Base-by-base conservation (phyloP, 2,888 invertebrate species). In the Epirrhoe alternata region DNA sequence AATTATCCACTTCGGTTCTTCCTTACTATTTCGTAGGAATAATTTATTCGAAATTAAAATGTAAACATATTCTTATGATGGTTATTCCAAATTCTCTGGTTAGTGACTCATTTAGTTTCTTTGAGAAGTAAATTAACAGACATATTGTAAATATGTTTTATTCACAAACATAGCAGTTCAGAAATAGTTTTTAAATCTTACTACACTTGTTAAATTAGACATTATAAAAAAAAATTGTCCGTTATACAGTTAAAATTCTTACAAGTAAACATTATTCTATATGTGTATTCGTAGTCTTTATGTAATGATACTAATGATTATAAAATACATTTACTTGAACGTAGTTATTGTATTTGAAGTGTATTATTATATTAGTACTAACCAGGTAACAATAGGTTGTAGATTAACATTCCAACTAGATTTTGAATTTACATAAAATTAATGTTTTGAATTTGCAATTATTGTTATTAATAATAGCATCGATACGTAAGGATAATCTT, bases 11-110 rank as follows among this genome's bases (percentile, higher is more conserved):
- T 74, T 54, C 54, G 76, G 77, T 77, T 82, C 81, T 85, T 85
- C 82, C 81, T 82, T 77, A 78, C 76, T 76, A 75, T 69, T 82
- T 77, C 57, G 78, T 85, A 83, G 80, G 38, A 50, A 30, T 67
- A 55, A 60, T 80, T 72, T 72, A 76, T 78, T 81, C 79, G 45
- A 68, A 66, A 63, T 53, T 80, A 73, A 78, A 81, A 82, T 51
- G 58, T 57, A 17, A 53, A 58, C 24, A 80, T 75, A 83, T 85
- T 88, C 86, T 87, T 87, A 88, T 88, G 84, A 87, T 80, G 84
- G 82, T 83, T 84, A 86, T 88, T 87, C 85, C 87, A 85, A 86
- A 81, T 83, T 64, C 80, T 85, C 85, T 83, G 88, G 88, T 89
- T 88, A 89, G 89, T 88, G 88, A 89, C 79, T 73, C 72, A 53